Conservation (phyloP, 2,888 invertebrate species). For the Drosophila testacea region DNA sequence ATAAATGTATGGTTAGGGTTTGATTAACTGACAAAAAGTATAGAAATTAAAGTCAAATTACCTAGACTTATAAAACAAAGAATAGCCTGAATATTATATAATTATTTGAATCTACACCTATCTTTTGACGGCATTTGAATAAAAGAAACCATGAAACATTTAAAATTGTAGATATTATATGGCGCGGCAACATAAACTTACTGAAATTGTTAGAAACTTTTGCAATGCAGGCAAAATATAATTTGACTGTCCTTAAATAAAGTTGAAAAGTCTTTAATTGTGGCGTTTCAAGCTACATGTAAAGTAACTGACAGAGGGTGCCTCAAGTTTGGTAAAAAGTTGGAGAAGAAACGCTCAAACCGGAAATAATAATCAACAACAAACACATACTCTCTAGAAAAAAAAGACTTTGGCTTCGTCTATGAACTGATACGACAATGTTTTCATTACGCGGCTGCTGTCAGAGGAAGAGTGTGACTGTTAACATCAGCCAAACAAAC, state of each 20-base stretch:
- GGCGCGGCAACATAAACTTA: too few species aligned
- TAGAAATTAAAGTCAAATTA: too few species aligned
- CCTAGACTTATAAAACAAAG: too few species aligned
- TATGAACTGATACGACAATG: slow-evolving; percentile 71
- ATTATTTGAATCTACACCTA: too few species aligned
- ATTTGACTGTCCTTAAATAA: slow-evolving; percentile 29
- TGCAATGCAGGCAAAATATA: slow-evolving; percentile 39
- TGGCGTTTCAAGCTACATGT: slow-evolving; percentile 25
- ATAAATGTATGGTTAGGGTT: neutral
- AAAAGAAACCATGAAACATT: too few species aligned
- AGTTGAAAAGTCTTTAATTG: slow-evolving; percentile 58
- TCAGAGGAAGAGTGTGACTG: slow-evolving; percentile 38
- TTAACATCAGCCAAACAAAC: slow-evolving; percentile 64
- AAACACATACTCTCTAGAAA: slow-evolving; percentile 50
- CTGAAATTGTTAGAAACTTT: too few species aligned
- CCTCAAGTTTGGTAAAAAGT: slow-evolving; percentile 50
- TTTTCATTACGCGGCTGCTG: slow-evolving; percentile 68
- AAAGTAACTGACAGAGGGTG: slow-evolving; percentile 36
- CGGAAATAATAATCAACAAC: slow-evolving; percentile 81
- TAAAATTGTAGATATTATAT: too few species aligned
- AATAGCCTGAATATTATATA: too few species aligned
- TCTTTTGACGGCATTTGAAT: too few species aligned
- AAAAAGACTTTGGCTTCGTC: slow-evolving; percentile 40
- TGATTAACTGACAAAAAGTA: slow-evolving; percentile 21
- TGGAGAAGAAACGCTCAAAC: slow-evolving; percentile 63